phyloP scores from a whole-genome alignment of 2,113 vertebrate species.

The Malurus melanocephalus region DNA sequence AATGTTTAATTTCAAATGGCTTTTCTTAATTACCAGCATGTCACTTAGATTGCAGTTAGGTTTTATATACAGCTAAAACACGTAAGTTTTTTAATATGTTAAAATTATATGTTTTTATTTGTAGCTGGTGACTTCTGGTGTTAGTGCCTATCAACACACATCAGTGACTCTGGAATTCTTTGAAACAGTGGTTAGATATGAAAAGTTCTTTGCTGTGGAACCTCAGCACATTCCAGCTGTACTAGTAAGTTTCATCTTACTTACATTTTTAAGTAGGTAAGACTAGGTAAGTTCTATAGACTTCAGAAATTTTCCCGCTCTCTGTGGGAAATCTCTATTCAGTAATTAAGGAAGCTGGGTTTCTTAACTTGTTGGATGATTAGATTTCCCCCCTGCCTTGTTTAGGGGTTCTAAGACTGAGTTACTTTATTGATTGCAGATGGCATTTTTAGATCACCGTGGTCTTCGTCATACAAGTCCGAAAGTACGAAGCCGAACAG shows the following conservation, averaged over 20 bases:
- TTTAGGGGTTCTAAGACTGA: neutral
- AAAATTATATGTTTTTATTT: neutral
- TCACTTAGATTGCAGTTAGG: neutral
- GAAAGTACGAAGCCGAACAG: slow-evolving; percentile 92
- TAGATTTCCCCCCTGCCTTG: neutral
- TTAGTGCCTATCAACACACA: slow-evolving; percentile 91
- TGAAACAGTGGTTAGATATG: slow-evolving; percentile 93
- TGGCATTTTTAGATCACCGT: slow-evolving; percentile 96
- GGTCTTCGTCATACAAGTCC: slow-evolving; percentile 92
- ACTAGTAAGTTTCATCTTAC: slow-evolving; percentile 78
- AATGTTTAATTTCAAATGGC: neutral
- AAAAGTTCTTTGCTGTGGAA: slow-evolving; percentile 96
- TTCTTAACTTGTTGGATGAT: neutral
- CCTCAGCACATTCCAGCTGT: slow-evolving; percentile 93
- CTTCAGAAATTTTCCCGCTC: neutral
- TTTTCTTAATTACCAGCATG: neutral
- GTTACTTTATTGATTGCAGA: slow-evolving; percentile 72
- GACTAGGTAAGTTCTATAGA: neutral
- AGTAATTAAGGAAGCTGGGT: neutral
- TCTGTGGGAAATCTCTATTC: neutral
- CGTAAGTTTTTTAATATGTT: no score
- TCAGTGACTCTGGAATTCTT: slow-evolving; percentile 96
- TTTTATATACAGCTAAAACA: neutral
- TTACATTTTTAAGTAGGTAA: neutral
- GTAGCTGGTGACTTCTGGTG: slow-evolving; percentile 90